Percentiles rank a stretch among this genome's conserved stretches.
Conservation (phyloP, 2,113 vertebrate species). For the Bos indicus region DNA sequence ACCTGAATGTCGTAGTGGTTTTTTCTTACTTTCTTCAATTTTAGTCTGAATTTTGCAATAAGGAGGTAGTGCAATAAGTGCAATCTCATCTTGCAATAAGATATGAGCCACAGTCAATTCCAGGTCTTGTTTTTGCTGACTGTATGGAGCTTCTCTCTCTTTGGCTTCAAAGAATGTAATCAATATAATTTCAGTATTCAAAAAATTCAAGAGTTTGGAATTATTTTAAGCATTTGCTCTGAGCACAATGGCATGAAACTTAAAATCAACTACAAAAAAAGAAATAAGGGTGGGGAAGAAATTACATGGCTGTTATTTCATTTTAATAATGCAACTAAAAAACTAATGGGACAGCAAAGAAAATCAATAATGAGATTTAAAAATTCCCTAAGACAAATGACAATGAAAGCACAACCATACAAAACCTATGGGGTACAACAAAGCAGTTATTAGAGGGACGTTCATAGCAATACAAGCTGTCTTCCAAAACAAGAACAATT, state of each 20-base stretch:
- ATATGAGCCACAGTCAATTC: no score
- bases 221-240: neutral
- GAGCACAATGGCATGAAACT: neutral
- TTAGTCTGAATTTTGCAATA: neutral
- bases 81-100: no score
- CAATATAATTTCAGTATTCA: neutral
- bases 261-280: neutral
- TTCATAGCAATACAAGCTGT: neutral
- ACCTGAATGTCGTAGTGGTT: neutral
- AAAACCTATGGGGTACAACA: neutral
- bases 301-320: neutral
- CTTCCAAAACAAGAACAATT: neutral
- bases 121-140: no score
- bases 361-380: neutral
- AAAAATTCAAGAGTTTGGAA: neutral
- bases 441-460: neutral
- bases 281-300: neutral
- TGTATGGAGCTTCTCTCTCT: no score
- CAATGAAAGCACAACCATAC: neutral
- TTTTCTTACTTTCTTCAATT: neutral
- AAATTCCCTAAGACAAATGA: neutral
- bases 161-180: neutral
- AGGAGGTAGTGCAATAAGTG: no score
- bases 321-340: neutral
- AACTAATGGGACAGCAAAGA: neutral